Percentiles rank a stretch among this genome's conserved stretches.
These are phyloP conservation scores for Mustela nigripes DNA, from an alignment of 2,113 vertebrate genomes.

Conservation along the genomic window DNA sequence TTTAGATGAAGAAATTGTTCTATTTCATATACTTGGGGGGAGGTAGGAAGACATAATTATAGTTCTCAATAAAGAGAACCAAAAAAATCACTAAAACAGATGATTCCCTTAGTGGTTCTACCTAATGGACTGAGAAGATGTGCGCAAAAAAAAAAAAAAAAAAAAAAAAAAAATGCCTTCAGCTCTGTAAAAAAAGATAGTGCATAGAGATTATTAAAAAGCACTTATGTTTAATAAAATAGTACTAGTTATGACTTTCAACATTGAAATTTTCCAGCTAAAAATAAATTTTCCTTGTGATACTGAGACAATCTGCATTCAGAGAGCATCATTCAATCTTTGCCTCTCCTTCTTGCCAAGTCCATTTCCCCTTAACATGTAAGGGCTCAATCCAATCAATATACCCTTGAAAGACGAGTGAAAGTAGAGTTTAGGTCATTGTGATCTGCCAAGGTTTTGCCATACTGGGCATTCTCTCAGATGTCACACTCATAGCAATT, in stretches of 20 bases:
- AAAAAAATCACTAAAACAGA: not conserved
- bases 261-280: not conserved
- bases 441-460: not conserved
- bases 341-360: not conserved
- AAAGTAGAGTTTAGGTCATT: not conserved
- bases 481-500: not conserved
- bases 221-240: not conserved
- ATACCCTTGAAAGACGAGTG: not conserved
- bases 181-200: not conserved
- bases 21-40: not conserved
- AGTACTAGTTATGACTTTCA: not conserved
- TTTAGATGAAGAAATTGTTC: constrained; percentile 19
- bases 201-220: not conserved
- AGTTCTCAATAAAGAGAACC: not conserved
- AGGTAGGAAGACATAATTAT: not conserved
- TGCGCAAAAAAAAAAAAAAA: not conserved
- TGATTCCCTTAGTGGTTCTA: not conserved
- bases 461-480: not conserved
- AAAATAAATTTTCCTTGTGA: not conserved
- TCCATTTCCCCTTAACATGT: not conserved
- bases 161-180: not conserved
- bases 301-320: not conserved
- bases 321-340: not conserved
- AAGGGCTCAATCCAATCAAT: not conserved
- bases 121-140: not conserved